A percentile compares a stretch with the other conserved stretches of the same genome.
Evolutionary conservation across 1,140 invertebrate genomes (phyloP).

Genomic region (Triops cancriformis): DNA sequence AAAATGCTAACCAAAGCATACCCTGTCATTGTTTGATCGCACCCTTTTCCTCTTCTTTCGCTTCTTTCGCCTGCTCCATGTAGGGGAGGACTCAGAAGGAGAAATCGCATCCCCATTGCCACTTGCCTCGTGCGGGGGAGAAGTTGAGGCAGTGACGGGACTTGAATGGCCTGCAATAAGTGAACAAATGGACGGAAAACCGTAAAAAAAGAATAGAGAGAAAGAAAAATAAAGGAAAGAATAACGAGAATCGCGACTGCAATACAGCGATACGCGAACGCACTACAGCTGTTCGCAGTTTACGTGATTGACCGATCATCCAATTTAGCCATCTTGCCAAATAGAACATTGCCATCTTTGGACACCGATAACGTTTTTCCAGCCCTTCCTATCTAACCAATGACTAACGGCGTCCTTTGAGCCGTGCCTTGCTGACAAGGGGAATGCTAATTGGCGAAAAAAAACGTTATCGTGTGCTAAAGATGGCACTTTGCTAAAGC

Average conservation of each 20-base stretch:
- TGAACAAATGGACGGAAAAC: neutral
- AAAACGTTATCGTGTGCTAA: no score
- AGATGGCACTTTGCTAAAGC: no score
- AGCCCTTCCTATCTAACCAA: no score
- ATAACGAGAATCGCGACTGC: neutral
- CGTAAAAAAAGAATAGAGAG: neutral
- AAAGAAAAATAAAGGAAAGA: conserved; percentile 16
- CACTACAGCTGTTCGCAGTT: neutral
- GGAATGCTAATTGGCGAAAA: no score
- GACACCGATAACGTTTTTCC: no score
- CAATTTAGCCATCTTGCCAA: no score
- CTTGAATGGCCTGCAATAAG: neutral
- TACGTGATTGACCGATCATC: no score
- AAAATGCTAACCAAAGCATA: neutral
- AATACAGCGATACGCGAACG: neutral
- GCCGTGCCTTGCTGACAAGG: no score
- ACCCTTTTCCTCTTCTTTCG: conserved; percentile 24
- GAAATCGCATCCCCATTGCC: neutral
- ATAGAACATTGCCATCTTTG: no score
- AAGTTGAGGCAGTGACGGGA: conserved; percentile 12
- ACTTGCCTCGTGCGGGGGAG: neutral
- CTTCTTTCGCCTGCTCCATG: conserved; percentile 25
- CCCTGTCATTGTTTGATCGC: conserved; percentile 21
- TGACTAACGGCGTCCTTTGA: no score
- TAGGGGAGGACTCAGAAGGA: neutral